Conservation (phyloP, 2,113 vertebrate species). For the Eurypyga helias region DNA sequence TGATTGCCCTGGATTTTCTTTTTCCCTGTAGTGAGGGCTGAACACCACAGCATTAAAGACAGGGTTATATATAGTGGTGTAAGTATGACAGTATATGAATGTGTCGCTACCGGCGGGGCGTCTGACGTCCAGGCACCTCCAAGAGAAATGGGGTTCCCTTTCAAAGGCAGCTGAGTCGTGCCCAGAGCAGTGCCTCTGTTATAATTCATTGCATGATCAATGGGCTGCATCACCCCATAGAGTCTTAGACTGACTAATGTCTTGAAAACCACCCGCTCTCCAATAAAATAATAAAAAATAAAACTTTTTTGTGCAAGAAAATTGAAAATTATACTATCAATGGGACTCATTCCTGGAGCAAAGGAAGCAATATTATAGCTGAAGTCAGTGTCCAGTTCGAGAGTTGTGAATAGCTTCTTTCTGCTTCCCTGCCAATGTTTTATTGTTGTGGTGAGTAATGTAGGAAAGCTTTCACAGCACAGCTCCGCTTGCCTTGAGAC, state of each 20-base stretch:
- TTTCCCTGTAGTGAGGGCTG: background rate
- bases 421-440: background rate
- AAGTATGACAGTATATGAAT: background rate
- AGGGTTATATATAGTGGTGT: background rate
- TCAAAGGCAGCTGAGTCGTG: background rate
- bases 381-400: background rate
- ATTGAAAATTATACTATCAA: background rate
- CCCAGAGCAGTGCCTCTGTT: background rate
- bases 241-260: background rate
- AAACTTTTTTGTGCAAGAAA: background rate
- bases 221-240: background rate
- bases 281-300: background rate
- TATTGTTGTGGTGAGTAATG: background rate
- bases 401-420: background rate
- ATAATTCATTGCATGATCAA: background rate
- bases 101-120: accelerated
- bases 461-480: background rate
- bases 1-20: background rate
- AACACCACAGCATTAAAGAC: background rate
- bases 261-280: background rate
- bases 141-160: background rate
- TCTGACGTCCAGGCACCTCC: background rate
- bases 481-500: background rate
- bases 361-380: background rate
- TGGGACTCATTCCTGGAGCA: background rate